Percentiles rank a stretch among this genome's conserved stretches.
Evolutionary conservation across 2,888 invertebrate genomes (phyloP).

Genomic region (Ennomos fuscantarius): DNA sequence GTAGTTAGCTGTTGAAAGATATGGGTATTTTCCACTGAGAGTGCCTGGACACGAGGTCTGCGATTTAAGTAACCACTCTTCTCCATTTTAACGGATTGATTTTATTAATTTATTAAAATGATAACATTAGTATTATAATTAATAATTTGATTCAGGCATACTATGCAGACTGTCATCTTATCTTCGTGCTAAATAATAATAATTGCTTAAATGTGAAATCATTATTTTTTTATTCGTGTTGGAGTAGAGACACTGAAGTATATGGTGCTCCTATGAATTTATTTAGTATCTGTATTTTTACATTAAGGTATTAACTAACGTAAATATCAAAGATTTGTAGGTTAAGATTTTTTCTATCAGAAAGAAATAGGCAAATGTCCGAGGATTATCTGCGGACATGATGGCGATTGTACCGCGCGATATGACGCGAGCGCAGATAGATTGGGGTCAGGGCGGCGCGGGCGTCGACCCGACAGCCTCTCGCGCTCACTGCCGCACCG

Average conservation of each 20-base stretch:
- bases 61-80: conserved; percentile 13
- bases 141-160: no score
- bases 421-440: conserved; percentile 81
- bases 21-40: conserved; percentile 80
- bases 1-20: conserved; percentile 55
- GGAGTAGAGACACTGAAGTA: no score
- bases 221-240: no score
- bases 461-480: conserved; percentile 79
- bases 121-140: no score
- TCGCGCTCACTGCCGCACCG: conserved; percentile 52
- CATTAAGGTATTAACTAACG: no score
- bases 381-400: conserved; percentile 13
- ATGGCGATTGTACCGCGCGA: conserved; percentile 58
- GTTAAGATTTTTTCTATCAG: neutral
- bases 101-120: no score
- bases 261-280: no score
- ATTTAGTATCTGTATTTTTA: no score
- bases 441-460: conserved; percentile 85
- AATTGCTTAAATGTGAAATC: neutral
- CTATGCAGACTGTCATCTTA: no score
- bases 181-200: no score
- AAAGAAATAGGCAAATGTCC: conserved; percentile 10
- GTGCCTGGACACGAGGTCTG: conserved; percentile 74
- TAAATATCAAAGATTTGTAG: no score
- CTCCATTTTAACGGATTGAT: neutral